Evolutionary conservation across 2,113 vertebrate genomes (phyloP), one percentile per base, ranked within the genome.

Genomic region (Laticauda colubrina): DNA sequence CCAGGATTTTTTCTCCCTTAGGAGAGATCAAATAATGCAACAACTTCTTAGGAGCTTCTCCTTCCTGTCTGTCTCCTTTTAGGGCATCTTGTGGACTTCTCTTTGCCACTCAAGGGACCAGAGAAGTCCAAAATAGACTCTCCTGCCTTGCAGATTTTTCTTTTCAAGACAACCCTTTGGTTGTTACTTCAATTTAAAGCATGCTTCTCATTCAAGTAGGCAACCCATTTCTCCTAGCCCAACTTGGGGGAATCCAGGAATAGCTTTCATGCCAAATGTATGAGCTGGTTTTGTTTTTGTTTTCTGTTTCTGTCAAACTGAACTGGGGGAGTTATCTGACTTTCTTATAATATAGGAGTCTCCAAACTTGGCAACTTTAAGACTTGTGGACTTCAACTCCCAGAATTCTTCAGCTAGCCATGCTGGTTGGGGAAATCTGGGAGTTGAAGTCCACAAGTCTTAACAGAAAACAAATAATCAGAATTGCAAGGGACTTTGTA

Each of bases 1-100:
- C 69, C 92, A 91, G 88, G 57, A 14, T 90, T 61, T 14, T 85
- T 7, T 54, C 34, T 95, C 89, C 92, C 89, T 92, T 51, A 43
- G 91, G 75, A 94, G 88, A 89, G 55, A 59, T 39, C 69, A 91
- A 93, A 88, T 91, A 90, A 92, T 92, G 85, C 61, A 91, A 4
- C 75, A 29, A 91, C 93, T 95, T 93, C 53, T 0, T 87, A 64
- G 85, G 81, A 93, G 92, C 94, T 96, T 95, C 81, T 93, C 69
- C 57, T 92, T 89, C 20, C 93, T 69, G 89, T 29, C 57, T 88
- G 59, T 93, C 81, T 85, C 96, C 90, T 94, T 95, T 45, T 56
- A 92, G 85, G 75, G 48, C 90, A 69, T 89, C 94, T 48, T 85
- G 2, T 21, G 39, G 90, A 61, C 43, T 81, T 23, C 34, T 21